phyloP scores from a whole-genome alignment of 1,140 invertebrate genomes.

The Coptotermes formosanus region DNA sequence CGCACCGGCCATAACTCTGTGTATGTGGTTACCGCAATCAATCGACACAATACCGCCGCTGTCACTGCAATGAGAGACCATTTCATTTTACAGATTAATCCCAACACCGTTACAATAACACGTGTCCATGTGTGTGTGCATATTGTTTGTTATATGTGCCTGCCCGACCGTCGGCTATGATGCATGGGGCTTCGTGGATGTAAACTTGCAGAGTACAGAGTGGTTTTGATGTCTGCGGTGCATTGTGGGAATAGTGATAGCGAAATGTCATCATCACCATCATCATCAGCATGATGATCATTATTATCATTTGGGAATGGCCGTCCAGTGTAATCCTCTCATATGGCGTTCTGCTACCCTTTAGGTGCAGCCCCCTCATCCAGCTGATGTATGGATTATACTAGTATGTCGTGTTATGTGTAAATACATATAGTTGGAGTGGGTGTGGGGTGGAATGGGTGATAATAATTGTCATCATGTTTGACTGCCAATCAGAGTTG shows the following conservation, averaged over 20 bases:
- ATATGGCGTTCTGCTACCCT: neutral
- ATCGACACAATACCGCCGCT: slow-evolving; percentile 28
- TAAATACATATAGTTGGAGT: slow-evolving; percentile 30
- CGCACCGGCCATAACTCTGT: neutral
- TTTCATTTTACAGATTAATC: slow-evolving; percentile 36
- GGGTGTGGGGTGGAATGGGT: slow-evolving; percentile 23
- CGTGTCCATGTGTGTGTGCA: slow-evolving; percentile 8
- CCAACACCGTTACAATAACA: slow-evolving; percentile 21
- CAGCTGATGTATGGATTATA: slow-evolving; percentile 33
- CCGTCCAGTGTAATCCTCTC: slow-evolving; percentile 24
- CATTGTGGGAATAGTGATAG: slow-evolving; percentile 35
- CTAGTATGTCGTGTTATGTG: slow-evolving; percentile 31
- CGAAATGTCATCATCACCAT: slow-evolving; percentile 32
- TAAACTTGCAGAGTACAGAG: slow-evolving; percentile 12
- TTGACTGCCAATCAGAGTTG: slow-evolving; percentile 34
- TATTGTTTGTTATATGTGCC: slow-evolving; percentile 12
- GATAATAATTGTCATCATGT: slow-evolving; percentile 35
- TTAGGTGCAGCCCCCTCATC: neutral
- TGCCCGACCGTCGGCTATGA: neutral
- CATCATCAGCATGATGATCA: slow-evolving; percentile 20
- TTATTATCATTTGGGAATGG: slow-evolving; percentile 28
- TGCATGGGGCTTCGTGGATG: neutral
- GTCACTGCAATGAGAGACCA: slow-evolving; percentile 31
- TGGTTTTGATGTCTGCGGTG: slow-evolving; percentile 32
- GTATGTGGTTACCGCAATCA: slow-evolving; percentile 27